These are phyloP conservation scores for Rhopilema esculentum DNA, from an alignment of 30 jellyfish, hydroid and myxozoan species.

Conservation along the genomic window DNA sequence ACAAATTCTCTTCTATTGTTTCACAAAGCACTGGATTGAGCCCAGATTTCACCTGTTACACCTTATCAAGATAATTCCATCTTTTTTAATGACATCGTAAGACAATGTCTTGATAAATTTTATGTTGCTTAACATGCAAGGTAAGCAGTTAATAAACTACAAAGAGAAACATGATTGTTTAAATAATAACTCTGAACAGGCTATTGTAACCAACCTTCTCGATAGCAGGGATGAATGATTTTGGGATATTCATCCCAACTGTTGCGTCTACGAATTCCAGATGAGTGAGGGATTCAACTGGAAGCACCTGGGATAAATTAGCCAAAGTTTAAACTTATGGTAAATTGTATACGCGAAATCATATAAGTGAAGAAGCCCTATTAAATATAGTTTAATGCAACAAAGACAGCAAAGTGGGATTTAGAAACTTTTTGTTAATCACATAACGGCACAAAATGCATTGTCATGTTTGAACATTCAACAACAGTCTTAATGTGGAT, in stretches of 20 bases:
- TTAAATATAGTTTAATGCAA: no score
- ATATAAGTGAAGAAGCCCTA: no score
- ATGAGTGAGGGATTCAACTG: slow-evolving; percentile 80
- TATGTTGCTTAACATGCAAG: background rate
- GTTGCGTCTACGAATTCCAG: slow-evolving; percentile 95
- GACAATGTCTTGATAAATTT: background rate
- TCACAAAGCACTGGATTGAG: no score
- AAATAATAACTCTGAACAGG: background rate
- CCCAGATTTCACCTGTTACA: no score
- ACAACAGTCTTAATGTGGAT: no score
- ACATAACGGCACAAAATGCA: no score
- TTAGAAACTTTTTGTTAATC: no score
- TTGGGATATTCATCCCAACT: slow-evolving; percentile 96
- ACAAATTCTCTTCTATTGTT: no score
- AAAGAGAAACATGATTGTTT: background rate
- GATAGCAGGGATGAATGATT: slow-evolving; percentile 91
- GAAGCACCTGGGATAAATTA: slow-evolving; percentile 61
- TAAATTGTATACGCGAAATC: no score
- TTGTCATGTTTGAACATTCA: no score
- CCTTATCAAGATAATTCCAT: no score
- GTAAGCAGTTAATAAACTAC: background rate
- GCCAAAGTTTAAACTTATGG: background rate
- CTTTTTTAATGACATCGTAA: background rate
- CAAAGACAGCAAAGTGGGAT: no score
- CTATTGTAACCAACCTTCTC: slow-evolving; percentile 78